A percentile compares a stretch with the other conserved stretches of the same genome.
phyloP scores from a whole-genome alignment of 2,888 invertebrate species.

The Protodeltote pygarga region DNA sequence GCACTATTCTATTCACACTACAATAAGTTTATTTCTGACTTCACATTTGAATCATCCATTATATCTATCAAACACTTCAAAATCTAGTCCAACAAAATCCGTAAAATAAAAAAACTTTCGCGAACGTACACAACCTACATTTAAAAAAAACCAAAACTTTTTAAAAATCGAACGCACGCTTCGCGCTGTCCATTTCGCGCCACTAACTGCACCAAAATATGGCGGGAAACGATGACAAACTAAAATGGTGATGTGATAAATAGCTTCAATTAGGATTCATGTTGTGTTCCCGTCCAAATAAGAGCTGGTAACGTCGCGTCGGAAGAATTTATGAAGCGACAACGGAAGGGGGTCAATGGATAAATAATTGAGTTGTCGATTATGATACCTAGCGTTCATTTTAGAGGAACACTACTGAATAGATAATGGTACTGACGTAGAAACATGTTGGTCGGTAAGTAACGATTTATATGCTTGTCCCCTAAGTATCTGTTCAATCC shows the following conservation, averaged over 20 bases:
- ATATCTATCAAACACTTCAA: slow-evolving; percentile 10
- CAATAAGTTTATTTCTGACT: slow-evolving; percentile 9
- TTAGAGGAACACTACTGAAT: no score
- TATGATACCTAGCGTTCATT: slow-evolving; percentile 37
- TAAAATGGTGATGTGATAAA: slow-evolving; percentile 64
- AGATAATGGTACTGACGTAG: no score
- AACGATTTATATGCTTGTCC: no score
- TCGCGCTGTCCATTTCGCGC: slow-evolving; percentile 65
- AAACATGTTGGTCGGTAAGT: background rate
- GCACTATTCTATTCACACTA: slow-evolving; percentile 8
- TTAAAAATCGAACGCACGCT: slow-evolving; percentile 60
- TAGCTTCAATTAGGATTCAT: slow-evolving; percentile 69
- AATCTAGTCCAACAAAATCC: slow-evolving; percentile 10
- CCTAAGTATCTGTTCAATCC: no score
- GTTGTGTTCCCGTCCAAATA: slow-evolving; percentile 67
- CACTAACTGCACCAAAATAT: slow-evolving; percentile 57
- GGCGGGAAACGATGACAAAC: slow-evolving; percentile 60
- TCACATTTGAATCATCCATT: slow-evolving; percentile 10
- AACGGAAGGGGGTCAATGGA: slow-evolving; percentile 70
- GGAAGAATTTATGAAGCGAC: slow-evolving; percentile 56
- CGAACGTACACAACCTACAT: slow-evolving; percentile 17
- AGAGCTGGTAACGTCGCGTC: slow-evolving; percentile 42
- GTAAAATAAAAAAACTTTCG: slow-evolving; percentile 20
- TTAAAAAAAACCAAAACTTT: slow-evolving; percentile 15
- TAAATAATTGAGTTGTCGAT: slow-evolving; percentile 69